Evolutionary conservation across 2,888 invertebrate species (phyloP).

Genomic region (Cremastinae sp.): DNA sequence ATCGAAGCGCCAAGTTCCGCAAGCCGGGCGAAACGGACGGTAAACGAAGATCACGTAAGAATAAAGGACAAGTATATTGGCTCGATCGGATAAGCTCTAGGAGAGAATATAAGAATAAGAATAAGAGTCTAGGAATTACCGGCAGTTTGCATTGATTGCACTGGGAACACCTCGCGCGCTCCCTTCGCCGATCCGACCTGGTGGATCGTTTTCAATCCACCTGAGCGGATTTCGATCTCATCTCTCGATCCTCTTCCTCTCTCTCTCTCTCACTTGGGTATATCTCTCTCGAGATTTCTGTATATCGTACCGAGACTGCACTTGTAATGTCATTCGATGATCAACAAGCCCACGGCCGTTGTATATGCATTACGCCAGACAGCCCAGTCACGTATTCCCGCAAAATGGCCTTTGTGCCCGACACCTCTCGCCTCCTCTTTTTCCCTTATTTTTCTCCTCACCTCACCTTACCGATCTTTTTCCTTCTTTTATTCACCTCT

Average conservation of each 20-base stretch:
- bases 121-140: constrained; percentile 61
- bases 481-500: constrained; percentile 17
- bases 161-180: constrained; percentile 63
- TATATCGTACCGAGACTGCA: no score
- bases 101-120: no score
- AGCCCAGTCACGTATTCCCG: constrained; percentile 53
- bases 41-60: constrained; percentile 76
- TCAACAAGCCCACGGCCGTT: constrained; percentile 24
- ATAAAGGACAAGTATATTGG: constrained; percentile 57
- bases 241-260: constrained; percentile 2
- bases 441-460: not conserved
- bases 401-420: constrained; percentile 54
- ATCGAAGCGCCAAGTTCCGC: constrained; percentile 14
- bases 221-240: not conserved
- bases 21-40: constrained; percentile 51
- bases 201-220: no score
- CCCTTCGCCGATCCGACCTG: no score
- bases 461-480: not conserved
- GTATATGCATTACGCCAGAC: constrained; percentile 27
- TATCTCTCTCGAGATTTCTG: not conserved
- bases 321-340: constrained; percentile 55
- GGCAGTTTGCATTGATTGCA: constrained; percentile 73
- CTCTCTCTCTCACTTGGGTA: constrained; percentile 7
- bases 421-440: constrained; percentile 52
- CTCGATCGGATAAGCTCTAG: constrained; percentile 63